phyloP scores from a whole-genome alignment of 2,113 vertebrate species.

The Tychaedon coryphoeus region DNA sequence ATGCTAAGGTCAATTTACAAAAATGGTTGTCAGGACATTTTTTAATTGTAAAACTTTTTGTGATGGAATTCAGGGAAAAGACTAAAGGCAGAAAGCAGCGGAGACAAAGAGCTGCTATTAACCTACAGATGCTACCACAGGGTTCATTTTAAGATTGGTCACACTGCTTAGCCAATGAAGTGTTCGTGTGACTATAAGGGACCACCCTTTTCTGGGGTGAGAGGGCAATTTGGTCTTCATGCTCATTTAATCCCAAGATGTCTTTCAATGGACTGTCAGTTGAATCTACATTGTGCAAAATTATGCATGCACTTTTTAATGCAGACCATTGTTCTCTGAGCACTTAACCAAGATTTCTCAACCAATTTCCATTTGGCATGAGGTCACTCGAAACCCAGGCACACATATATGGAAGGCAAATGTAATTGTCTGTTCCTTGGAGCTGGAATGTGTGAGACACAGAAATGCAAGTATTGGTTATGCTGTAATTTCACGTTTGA shows the following conservation, averaged over 20 bases:
- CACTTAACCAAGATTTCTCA: slow-evolving; percentile 78
- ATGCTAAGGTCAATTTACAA: slow-evolving; percentile 76
- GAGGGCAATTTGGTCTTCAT: slow-evolving; percentile 82
- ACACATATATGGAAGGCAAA: slow-evolving; percentile 72
- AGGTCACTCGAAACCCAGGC: slow-evolving; percentile 72
- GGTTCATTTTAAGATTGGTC: slow-evolving; percentile 80
- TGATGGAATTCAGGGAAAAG: slow-evolving; percentile 76
- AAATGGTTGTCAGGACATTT: slow-evolving; percentile 79
- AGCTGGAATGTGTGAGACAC: slow-evolving; percentile 7
- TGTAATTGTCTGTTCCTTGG: slow-evolving; percentile 12
- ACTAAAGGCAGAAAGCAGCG: slow-evolving; percentile 71
- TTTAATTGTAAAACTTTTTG: slow-evolving; percentile 79
- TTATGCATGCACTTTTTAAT: slow-evolving; percentile 85
- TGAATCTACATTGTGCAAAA: slow-evolving; percentile 82
- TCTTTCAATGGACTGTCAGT: slow-evolving; percentile 80
- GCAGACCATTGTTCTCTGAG: slow-evolving; percentile 76
- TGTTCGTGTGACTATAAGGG: slow-evolving; percentile 71
- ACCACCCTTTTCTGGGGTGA: slow-evolving; percentile 81
- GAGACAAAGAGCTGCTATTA: slow-evolving; percentile 81
- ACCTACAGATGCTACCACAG: slow-evolving; percentile 76
- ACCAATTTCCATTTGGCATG: slow-evolving; percentile 77
- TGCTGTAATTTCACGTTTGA: slow-evolving; percentile 20
- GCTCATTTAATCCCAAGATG: slow-evolving; percentile 78
- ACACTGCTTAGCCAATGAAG: slow-evolving; percentile 79
- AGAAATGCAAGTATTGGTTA: background rate